Evolutionary conservation across 2,888 invertebrate species (phyloP).

Genomic region (Eulithis prunata): DNA sequence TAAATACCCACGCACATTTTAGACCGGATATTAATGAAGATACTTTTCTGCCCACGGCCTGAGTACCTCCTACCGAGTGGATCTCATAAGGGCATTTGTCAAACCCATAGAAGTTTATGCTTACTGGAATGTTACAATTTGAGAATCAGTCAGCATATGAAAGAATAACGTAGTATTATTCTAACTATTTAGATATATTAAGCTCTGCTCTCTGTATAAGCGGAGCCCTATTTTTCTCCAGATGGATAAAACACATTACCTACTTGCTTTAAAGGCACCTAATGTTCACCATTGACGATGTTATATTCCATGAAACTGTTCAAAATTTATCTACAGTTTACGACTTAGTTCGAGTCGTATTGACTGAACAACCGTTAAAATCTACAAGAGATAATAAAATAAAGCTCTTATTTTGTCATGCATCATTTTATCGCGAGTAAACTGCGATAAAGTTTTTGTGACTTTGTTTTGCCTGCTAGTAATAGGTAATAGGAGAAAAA

Average conservation of each 20-base stretch:
- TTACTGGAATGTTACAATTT: too few relatives aligned
- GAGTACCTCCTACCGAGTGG: too few relatives aligned
- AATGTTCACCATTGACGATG: slow-evolving; percentile 31
- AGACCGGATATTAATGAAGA: too few relatives aligned
- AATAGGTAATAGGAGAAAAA: too few relatives aligned
- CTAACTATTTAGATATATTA: too few relatives aligned
- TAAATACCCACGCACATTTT: too few relatives aligned
- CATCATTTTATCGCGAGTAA: background rate
- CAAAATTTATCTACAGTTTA: slow-evolving; percentile 53
- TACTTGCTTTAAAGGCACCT: background rate
- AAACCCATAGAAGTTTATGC: too few relatives aligned
- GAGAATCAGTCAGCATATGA: too few relatives aligned
- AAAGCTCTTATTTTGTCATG: slow-evolving; percentile 12
- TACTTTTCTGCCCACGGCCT: too few relatives aligned
- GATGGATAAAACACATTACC: background rate
- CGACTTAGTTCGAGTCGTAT: slow-evolving; percentile 54
- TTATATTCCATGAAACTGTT: slow-evolving; percentile 48
- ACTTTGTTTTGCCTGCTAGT: background rate
- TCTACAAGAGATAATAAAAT: slow-evolving; percentile 55
- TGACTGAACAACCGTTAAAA: slow-evolving; percentile 53
- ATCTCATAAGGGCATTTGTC: too few relatives aligned
- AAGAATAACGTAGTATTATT: too few relatives aligned
- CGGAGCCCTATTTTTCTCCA: background rate
- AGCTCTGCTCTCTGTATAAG: background rate
- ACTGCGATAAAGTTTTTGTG: background rate